Conservation (phyloP, 1,140 invertebrate species). For the Ostrea edulis region DNA sequence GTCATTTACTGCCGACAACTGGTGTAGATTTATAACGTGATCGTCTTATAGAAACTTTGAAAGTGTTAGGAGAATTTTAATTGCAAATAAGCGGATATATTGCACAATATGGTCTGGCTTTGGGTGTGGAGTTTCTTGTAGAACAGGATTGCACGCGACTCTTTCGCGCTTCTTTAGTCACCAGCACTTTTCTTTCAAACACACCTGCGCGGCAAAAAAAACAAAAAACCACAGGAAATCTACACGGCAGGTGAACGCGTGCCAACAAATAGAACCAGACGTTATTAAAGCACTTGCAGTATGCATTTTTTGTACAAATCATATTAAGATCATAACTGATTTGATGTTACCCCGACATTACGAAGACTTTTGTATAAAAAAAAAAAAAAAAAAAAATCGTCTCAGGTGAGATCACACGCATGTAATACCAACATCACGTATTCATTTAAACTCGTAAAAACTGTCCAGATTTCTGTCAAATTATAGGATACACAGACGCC, state of each 20-base stretch:
- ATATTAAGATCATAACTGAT: background rate
- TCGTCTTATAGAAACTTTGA: background rate
- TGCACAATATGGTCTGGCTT: background rate
- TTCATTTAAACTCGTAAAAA: too few species aligned
- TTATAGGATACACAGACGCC: background rate
- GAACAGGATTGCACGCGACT: conserved; percentile 17
- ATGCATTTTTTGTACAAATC: background rate
- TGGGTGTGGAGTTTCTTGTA: background rate
- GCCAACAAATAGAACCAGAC: background rate
- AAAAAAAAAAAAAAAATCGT: too few species aligned
- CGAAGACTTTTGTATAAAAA: too few species aligned
- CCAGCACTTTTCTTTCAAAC: background rate
- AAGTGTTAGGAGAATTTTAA: background rate
- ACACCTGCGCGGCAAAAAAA: conserved; percentile 1
- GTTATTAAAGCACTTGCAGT: background rate
- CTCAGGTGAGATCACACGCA: too few species aligned
- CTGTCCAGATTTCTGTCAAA: too few species aligned
- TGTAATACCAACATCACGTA: too few species aligned
- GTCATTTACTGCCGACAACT: conserved; percentile 12
- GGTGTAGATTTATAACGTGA: background rate
- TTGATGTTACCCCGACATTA: background rate
- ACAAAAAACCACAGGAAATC: background rate
- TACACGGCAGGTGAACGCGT: conserved; percentile 21
- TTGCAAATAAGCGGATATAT: background rate
- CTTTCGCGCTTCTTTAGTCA: background rate